A percentile compares a stretch with the other conserved stretches of the same genome.
These are phyloP conservation scores for Myanophis thanlyinensis DNA, from an alignment of 2,113 vertebrate genomes.

Conservation along the genomic window DNA sequence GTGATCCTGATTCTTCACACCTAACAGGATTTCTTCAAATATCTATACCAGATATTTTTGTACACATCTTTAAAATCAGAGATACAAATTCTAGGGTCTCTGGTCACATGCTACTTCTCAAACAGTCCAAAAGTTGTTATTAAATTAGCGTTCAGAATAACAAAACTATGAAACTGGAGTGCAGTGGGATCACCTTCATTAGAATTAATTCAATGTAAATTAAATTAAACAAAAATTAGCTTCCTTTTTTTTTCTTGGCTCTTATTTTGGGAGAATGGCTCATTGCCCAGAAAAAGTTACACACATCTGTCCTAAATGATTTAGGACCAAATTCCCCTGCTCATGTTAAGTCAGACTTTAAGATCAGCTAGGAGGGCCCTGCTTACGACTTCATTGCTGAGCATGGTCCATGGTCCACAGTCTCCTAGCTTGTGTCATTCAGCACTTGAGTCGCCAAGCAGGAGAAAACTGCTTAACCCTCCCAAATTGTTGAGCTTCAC, in stretches of 20 bases:
- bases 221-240: not conserved
- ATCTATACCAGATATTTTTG: not conserved
- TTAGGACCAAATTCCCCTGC: not conserved
- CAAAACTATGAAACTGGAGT: not conserved
- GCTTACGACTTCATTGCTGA: not conserved
- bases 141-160: not conserved
- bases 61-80: not conserved
- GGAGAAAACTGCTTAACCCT: not conserved
- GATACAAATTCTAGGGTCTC: not conserved
- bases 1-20: not conserved
- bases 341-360: not conserved
- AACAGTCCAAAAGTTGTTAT: not conserved
- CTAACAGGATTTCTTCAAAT: not conserved
- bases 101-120: not conserved
- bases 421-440: not conserved
- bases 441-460: not conserved
- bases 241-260: not conserved
- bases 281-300: not conserved
- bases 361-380: not conserved
- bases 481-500: not conserved
- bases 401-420: not conserved
- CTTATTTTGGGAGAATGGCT: not conserved
- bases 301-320: not conserved
- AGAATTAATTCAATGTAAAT: not conserved
- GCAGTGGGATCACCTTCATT: not conserved